Evolutionary conservation across 2,888 invertebrate species (phyloP).

Genomic region (Fragum whitleyi): DNA sequence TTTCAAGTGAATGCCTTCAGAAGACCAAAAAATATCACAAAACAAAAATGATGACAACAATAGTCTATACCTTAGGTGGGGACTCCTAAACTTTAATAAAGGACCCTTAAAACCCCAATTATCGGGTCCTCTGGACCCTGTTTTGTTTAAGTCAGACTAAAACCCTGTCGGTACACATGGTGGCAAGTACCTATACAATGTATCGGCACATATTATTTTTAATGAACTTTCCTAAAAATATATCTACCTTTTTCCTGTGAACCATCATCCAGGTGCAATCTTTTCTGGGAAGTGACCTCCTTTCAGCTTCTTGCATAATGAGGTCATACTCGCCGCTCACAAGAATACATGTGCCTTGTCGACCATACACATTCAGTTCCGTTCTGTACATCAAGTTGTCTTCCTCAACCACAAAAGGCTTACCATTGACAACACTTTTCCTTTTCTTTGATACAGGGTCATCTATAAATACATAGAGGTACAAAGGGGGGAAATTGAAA

Average conservation of each 20-base stretch:
- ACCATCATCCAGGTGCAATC: slow-evolving; percentile 91
- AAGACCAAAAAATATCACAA: too few species aligned
- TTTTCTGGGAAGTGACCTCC: slow-evolving; percentile 89
- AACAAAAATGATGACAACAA: too few species aligned
- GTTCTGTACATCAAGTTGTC: slow-evolving; percentile 78
- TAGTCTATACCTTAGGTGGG: too few species aligned
- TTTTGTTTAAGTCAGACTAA: too few species aligned
- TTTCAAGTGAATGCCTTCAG: too few species aligned
- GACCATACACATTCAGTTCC: slow-evolving; percentile 95
- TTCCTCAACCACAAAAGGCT: slow-evolving; percentile 59
- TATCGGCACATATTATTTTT: too few species aligned
- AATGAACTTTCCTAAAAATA: too few species aligned
- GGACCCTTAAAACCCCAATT: too few species aligned
- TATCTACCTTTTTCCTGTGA: slow-evolving; percentile 87
- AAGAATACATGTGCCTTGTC: slow-evolving; percentile 93
- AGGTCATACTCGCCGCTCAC: slow-evolving; percentile 96
- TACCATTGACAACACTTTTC: slow-evolving; percentile 72
- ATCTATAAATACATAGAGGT: slow-evolving; percentile 64
- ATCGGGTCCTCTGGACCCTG: too few species aligned
- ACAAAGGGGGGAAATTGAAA: neutral
- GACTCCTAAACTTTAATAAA: too few species aligned
- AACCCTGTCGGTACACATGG: too few species aligned
- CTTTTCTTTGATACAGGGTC: slow-evolving; percentile 78
- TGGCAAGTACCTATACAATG: too few species aligned
- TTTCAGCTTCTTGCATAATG: slow-evolving; percentile 90